Evolutionary conservation across 2,797 vertebrate species (phyloP), one percentile per base, ranked within the genome.

Genomic region (Smutsia gigantea): DNA sequence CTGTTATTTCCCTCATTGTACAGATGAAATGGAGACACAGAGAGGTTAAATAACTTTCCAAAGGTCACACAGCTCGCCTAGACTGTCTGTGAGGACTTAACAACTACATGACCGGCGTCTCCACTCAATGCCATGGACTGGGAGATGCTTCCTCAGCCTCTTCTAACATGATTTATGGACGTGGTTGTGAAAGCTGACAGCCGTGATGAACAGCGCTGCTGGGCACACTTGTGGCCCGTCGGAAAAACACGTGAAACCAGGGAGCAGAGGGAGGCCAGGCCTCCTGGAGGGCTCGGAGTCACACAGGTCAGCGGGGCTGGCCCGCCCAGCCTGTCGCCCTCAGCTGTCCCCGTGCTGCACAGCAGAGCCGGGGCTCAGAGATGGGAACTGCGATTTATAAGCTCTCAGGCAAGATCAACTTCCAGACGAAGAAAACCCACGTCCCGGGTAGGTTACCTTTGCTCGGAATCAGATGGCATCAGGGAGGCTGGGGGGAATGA

Each of bases 371-470:
- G 29, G 88, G 75, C 94, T 94, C 87, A 1, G 97, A 98, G 96
- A 99, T 99, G 99, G 99, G 99, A 98, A 98, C 98, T 96, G 98
- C 99, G 90, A 98, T 99, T 94, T 99, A 99, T 98, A 99, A 99
- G 98, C 98, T 99, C 96, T 99, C 98, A 14, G 97, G 97, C 97
- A 99, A 99, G 99, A 98, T 99, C 95, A 99, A 98, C 69, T 98
- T 99, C 93, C 98, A 98, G 82, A 97, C 99, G 98, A 99, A 98
- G 98, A 99, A 98, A 98, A 98, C 97, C 55, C 98, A 98, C 61
- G 96, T 95, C 98, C 98, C 99, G 97, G 90, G 94, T 97, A 98
- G 95, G 97, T 97, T 23, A 23, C 34, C 25, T 59, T 59, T n/a
- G 49, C 42, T 78, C n/a, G 19, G 90, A 39, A 31, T 49, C 82